phyloP scores from a whole-genome alignment of 2,797 vertebrate genomes.

The Anniella stebbinsi region DNA sequence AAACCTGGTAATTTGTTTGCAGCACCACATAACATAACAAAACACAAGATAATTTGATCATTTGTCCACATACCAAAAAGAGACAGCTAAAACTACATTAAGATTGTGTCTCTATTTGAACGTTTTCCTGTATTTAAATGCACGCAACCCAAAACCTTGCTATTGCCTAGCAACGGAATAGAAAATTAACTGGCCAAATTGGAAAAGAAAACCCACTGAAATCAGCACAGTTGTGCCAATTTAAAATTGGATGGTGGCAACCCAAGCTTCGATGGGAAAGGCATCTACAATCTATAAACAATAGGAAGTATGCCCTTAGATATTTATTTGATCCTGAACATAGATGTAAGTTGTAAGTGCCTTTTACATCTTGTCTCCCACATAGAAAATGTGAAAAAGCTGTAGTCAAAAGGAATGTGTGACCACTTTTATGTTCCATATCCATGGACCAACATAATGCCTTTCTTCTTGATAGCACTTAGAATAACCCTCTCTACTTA shows the following conservation, averaged over 20 bases:
- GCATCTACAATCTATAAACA: neutral
- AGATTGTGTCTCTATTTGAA: neutral
- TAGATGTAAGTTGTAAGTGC: neutral
- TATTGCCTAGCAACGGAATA: neutral
- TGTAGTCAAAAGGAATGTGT: neutral
- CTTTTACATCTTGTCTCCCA: neutral
- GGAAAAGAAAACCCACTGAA: neutral
- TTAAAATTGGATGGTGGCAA: neutral
- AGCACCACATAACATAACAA: neutral
- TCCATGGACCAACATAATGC: neutral
- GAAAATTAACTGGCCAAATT: neutral
- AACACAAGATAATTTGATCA: neutral
- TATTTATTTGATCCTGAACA: neutral
- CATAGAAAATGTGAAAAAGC: neutral
- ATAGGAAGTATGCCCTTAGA: neutral
- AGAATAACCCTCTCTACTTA: constrained; percentile 70
- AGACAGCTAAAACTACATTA: neutral
- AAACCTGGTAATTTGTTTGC: neutral
- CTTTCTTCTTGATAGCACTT: neutral
- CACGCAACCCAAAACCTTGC: neutral
- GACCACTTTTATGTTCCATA: neutral
- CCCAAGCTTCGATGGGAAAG: neutral
- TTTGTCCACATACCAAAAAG: neutral
- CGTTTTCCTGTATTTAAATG: neutral
- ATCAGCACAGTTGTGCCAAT: neutral